Evolutionary conservation across 2,888 invertebrate genomes (phyloP), one percentile per base, ranked within the genome.

Genomic region (Acrobasis suavella): DNA sequence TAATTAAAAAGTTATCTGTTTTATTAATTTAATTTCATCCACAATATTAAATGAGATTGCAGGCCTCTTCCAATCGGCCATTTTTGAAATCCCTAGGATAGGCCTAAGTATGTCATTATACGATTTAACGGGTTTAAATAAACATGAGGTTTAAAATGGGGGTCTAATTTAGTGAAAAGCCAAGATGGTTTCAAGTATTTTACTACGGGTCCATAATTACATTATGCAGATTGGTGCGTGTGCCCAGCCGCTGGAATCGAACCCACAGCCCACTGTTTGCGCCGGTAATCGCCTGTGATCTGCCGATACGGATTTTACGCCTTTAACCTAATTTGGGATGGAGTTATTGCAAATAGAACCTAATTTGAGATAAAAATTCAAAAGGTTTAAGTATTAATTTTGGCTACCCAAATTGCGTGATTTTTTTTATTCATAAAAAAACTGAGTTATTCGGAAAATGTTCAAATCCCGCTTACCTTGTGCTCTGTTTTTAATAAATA

Each of bases 141-240:
- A n/a, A 46, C 46, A 46, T 46, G 46, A 46, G 46, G 52, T 52
- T 32, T 32, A 32, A 52, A 32, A 52, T 32, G 14, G 32, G n/a
- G 37, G 54, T 54, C 55, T 55, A 62, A 62, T 62, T 56, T 56
- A 50, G 50, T 56, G 50, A 38, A 22, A 56, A 50, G 42, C 46
- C 39, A n/a, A 22, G 55, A 56, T 60, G 42, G 50, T 63, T 50
- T 37, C 16, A 50, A 38, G 55, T 50, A 60, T 22, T 50, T 50
- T 50, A 50, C 58, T 49, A n/a, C 22, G 50, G 58, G 59, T 37
- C 32, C 38, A 58, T 67, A 64, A 67, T 64, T 67, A 67, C 65
- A 65, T 67, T 67, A 64, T 64, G 64, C 56, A 67, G 64, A 67
- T 63, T 64, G 62, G 51, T 62, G 52, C 59, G 62, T 62, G 62